These are phyloP conservation scores for Mustela lutreola DNA, from an alignment of 2,113 vertebrate species.

Conservation along the genomic window DNA sequence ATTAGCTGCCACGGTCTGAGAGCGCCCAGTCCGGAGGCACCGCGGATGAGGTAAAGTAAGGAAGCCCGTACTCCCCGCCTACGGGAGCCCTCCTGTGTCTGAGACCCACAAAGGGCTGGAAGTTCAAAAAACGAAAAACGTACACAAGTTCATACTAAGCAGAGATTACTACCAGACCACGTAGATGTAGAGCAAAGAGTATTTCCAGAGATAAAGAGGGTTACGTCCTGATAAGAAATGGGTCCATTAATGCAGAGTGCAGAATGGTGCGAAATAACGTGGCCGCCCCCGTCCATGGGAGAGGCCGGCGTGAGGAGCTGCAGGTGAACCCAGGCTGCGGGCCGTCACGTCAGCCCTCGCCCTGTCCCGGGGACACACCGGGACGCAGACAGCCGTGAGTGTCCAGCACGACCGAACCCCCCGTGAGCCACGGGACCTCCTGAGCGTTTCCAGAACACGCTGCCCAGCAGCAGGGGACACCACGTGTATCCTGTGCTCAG, in stretches of 20 bases:
- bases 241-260: not conserved
- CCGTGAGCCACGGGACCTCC: not conserved
- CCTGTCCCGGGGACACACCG: too few relatives aligned
- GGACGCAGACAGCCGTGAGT: too few relatives aligned
- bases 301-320: too few relatives aligned
- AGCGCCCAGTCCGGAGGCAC: not conserved
- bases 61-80: not conserved
- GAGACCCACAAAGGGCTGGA: not conserved
- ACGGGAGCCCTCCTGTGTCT: not conserved
- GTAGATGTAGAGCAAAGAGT: not conserved
- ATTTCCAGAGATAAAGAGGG: not conserved
- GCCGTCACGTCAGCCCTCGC: too few relatives aligned
- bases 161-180: not conserved
- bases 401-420: not conserved
- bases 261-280: not conserved
- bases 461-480: too few relatives aligned
- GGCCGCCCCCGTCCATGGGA: too few relatives aligned
- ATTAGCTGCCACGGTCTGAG: too few relatives aligned
- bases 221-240: not conserved
- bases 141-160: not conserved
- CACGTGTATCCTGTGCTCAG: not conserved
- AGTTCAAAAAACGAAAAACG: not conserved
- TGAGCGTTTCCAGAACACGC: too few relatives aligned
- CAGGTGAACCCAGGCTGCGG: not conserved
- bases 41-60: not conserved